Conservation (phyloP, 2,113 vertebrate species). For the Stegastes partitus region DNA sequence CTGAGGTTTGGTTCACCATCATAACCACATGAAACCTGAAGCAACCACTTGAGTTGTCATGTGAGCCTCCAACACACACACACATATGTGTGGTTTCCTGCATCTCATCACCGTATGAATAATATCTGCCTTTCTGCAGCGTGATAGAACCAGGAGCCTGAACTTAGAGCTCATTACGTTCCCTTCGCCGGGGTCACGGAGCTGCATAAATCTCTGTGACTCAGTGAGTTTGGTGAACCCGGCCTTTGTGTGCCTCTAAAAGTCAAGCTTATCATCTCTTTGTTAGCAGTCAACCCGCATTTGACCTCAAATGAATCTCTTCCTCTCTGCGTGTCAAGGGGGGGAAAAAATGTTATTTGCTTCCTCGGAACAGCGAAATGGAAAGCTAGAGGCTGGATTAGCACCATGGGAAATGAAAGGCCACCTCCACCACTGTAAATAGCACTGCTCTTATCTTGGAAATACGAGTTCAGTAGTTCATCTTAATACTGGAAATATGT, state of each 20-base stretch:
- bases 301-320: constrained; percentile 43
- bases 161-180: constrained; percentile 42
- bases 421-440: constrained; percentile 34
- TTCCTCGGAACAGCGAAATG: constrained; percentile 24
- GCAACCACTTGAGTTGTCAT: not conserved
- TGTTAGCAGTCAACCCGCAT: constrained; percentile 45
- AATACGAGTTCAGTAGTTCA: not conserved
- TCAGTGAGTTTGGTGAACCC: constrained; percentile 32
- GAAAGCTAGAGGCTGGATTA: constrained; percentile 42
- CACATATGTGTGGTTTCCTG: not conserved
- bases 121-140: not conserved
- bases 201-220: constrained; percentile 45
- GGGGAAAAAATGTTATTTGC: constrained; percentile 24
- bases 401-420: constrained; percentile 22
- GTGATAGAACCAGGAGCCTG: constrained; percentile 13
- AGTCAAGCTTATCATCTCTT: constrained; percentile 49
- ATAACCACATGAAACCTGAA: constrained; percentile 10
- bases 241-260: constrained; percentile 51
- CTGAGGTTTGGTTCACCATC: constrained; percentile 13
- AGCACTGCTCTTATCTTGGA: constrained; percentile 13
- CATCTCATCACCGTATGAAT: constrained; percentile 19
- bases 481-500: not conserved
- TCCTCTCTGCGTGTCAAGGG: constrained; percentile 29
- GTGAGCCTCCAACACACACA: not conserved
- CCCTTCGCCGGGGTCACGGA: constrained; percentile 34